Percentiles rank a stretch among this genome's conserved stretches.
Evolutionary conservation across 1,140 invertebrate species (phyloP).

Genomic region (Aphidius ervi): DNA sequence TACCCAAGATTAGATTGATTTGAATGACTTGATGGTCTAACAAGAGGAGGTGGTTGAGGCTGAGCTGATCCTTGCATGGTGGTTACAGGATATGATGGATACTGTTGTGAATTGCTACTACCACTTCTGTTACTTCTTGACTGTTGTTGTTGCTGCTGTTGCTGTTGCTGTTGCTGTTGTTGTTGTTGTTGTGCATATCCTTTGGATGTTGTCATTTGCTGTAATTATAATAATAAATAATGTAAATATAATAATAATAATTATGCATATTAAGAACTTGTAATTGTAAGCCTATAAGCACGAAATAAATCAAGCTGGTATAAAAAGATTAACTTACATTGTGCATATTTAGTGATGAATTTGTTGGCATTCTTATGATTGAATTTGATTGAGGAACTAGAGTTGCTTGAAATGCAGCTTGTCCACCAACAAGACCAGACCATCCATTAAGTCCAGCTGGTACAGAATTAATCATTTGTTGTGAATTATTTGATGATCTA

Average conservation of each 20-base stretch:
- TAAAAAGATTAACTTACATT: conserved; percentile 36
- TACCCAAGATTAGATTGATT: conserved; percentile 51
- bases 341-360: conserved; percentile 42
- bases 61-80: conserved; percentile 50
- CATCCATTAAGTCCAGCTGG: conserved; percentile 50
- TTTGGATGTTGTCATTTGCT: conserved; percentile 27
- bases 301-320: too few relatives aligned
- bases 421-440: conserved; percentile 52
- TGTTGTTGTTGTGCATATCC: conserved; percentile 32
- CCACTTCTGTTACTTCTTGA: conserved; percentile 38
- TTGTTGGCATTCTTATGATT: conserved; percentile 41
- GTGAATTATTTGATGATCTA: conserved; percentile 29
- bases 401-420: conserved; percentile 45
- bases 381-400: conserved; percentile 43
- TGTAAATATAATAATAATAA: conserved; percentile 7
- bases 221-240: conserved; percentile 10
- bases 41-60: conserved; percentile 56
- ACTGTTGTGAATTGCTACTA: conserved; percentile 44
- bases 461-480: conserved; percentile 43
- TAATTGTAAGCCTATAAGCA: neutral
- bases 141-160: conserved; percentile 15
- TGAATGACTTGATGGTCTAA: conserved; percentile 52
- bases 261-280: neutral
- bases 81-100: conserved; percentile 50
- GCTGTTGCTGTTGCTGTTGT: too few relatives aligned